Evolutionary conservation across 1,140 invertebrate species (phyloP).

Genomic region (Psilanteris sp.): DNA sequence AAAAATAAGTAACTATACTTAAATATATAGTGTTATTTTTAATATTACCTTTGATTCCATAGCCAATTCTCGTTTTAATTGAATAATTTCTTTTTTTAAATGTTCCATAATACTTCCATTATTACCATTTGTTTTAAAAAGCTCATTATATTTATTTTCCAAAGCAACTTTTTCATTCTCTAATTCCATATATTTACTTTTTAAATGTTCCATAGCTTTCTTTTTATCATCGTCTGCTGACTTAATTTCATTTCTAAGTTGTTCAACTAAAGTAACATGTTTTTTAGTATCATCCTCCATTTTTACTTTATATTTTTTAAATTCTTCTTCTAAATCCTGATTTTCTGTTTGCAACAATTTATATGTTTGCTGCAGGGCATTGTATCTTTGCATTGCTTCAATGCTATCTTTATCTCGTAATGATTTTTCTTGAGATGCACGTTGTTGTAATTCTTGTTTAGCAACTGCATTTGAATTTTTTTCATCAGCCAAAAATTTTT

Average conservation of each 20-base stretch:
- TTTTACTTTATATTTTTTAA: constrained; percentile 69
- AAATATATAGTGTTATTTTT: too few species aligned
- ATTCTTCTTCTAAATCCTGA: constrained; percentile 73
- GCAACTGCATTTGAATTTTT: constrained; percentile 77
- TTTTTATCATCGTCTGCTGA: constrained; percentile 67
- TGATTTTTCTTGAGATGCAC: constrained; percentile 76
- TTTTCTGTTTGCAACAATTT: constrained; percentile 76
- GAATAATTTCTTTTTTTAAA: constrained; percentile 71
- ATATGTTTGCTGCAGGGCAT: constrained; percentile 77
- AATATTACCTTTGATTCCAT: constrained; percentile 65
- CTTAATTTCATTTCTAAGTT: constrained; percentile 67
- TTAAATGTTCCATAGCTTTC: constrained; percentile 72
- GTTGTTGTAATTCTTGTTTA: constrained; percentile 78
- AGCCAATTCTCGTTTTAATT: constrained; percentile 71
- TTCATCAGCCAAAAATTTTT: constrained; percentile 80
- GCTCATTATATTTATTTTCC: constrained; percentile 70
- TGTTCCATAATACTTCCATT: constrained; percentile 67
- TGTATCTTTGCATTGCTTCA: constrained; percentile 78
- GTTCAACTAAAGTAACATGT: constrained; percentile 63
- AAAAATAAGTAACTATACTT: too few species aligned
- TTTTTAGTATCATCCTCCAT: constrained; percentile 65
- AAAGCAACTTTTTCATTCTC: constrained; percentile 68
- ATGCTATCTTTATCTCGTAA: constrained; percentile 76
- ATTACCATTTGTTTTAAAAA: constrained; percentile 61
- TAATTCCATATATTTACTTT: constrained; percentile 70